Evolutionary conservation across 2,888 invertebrate species (phyloP), one percentile per base, ranked within the genome.

Genomic region (Gymnoscelis rufifasciata): DNA sequence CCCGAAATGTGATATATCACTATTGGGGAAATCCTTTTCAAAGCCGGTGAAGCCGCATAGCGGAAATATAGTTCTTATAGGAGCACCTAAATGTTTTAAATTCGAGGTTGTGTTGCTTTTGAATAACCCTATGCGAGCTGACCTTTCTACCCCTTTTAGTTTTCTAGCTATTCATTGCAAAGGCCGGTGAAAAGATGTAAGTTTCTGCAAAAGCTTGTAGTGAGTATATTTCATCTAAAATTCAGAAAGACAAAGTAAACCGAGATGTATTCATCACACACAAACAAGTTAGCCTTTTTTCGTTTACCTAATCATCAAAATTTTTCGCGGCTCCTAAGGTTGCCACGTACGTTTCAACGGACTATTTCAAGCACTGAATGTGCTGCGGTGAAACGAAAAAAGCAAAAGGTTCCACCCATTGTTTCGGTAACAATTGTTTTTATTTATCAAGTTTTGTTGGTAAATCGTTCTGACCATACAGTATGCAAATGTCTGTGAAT

Each of bases 301-400:
- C 68, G 68, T 74, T 74, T 73, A 71, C 66, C 65, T 75, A 75
- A 76, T 76, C 75, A 74, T 65, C 60, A 68, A n/a, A 15, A 15
- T 6, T 71, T 65, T 68, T 65, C 63, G 56, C 56, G 57, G 54
- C 47, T 47, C 52, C 38, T 55, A 64, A 61, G 62, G 68, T 52
- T 66, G 63, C 56, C 60, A n/a, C n/a, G n/a, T n/a, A n/a, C n/a
- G n/a, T n/a, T n/a, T n/a, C n/a, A n/a, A n/a, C n/a, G n/a, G n/a
- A n/a, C n/a, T n/a, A n/a, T n/a, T n/a, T n/a, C n/a, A n/a, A n/a
- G n/a, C n/a, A n/a, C n/a, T n/a, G n/a, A n/a, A n/a, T n/a, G n/a
- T n/a, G n/a, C n/a, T n/a, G n/a, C n/a, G n/a, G n/a, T n/a, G n/a
- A n/a, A n/a, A n/a, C n/a, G 11, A 10, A 28, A 42, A 47, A 6